Conservation (phyloP, 2,113 vertebrate genomes). For the Puffinus mauretanicus region DNA sequence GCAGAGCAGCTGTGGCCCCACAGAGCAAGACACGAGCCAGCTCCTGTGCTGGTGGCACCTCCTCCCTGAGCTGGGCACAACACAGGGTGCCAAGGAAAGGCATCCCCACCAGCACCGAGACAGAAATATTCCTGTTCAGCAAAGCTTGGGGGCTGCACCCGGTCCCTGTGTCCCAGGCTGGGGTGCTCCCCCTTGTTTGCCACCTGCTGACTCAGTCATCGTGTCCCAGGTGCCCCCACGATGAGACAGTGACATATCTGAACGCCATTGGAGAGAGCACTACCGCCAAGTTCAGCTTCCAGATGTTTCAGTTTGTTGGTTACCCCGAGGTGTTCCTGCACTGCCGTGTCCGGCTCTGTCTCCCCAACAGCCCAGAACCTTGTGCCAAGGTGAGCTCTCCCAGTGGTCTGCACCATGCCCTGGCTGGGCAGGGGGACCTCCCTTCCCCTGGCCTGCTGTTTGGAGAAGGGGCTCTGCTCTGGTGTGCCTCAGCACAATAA, state of each 20-base stretch:
- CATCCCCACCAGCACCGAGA: fast-evolving
- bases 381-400: conserved; percentile 50
- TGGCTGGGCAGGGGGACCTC: background rate
- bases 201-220: background rate
- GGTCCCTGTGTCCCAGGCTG: background rate
- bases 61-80: background rate
- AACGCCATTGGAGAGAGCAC: conserved; percentile 43
- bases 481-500: background rate
- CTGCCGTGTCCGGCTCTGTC: conserved; percentile 64
- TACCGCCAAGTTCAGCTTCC: conserved; percentile 65
- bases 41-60: background rate
- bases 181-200: background rate
- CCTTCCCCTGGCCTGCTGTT: background rate
- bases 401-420: fast-evolving
- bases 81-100: background rate
- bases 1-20: background rate
- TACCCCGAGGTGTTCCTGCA: conserved; percentile 58
- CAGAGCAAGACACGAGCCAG: background rate
- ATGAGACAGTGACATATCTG: conserved; percentile 32
- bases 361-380: background rate
- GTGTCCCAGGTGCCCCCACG: conserved; percentile 36
- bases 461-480: background rate
- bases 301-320: conserved; percentile 69
- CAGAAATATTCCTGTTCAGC: background rate
- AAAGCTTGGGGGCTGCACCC: background rate